phyloP scores from a whole-genome alignment of 2,888 invertebrate genomes.

The Microdon myrmicae region DNA sequence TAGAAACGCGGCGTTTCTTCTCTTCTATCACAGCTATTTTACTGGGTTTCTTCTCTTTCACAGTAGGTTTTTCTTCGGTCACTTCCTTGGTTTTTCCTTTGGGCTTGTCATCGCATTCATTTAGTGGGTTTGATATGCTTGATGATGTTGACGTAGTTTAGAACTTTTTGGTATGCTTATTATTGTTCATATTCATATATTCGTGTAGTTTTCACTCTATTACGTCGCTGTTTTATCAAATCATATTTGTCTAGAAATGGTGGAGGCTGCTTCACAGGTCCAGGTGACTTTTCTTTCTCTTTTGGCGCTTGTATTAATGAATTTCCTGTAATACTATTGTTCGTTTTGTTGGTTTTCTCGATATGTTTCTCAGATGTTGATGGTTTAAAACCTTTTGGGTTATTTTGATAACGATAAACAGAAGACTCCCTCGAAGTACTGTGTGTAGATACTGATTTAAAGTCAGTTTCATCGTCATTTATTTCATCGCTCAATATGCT shows the following conservation, averaged over 20 bases:
- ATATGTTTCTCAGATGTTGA: conserved; percentile 38
- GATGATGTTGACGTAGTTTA: conserved; percentile 12
- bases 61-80: conserved; percentile 59
- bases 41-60: no score
- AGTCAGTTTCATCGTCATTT: conserved; percentile 56
- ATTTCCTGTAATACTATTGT: conserved; percentile 29
- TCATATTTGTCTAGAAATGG: conserved; percentile 71
- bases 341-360: conserved; percentile 38
- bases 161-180: no score
- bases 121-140: conserved; percentile 14
- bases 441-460: conserved; percentile 61
- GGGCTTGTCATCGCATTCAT: conserved; percentile 53
- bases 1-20: background rate
- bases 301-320: conserved; percentile 20
- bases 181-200: no score
- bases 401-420: conserved; percentile 17
- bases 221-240: conserved; percentile 72
- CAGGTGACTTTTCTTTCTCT: conserved; percentile 22
- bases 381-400: conserved; percentile 34
- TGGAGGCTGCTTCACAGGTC: conserved; percentile 58
- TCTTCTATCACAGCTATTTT: no score
- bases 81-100: conserved; percentile 57
- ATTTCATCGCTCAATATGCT: conserved; percentile 65
- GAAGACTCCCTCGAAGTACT: conserved; percentile 52
- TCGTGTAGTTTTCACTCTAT: conserved; percentile 67